phyloP scores from a whole-genome alignment of 2,113 vertebrate genomes.

The Larimichthys polyactis region DNA sequence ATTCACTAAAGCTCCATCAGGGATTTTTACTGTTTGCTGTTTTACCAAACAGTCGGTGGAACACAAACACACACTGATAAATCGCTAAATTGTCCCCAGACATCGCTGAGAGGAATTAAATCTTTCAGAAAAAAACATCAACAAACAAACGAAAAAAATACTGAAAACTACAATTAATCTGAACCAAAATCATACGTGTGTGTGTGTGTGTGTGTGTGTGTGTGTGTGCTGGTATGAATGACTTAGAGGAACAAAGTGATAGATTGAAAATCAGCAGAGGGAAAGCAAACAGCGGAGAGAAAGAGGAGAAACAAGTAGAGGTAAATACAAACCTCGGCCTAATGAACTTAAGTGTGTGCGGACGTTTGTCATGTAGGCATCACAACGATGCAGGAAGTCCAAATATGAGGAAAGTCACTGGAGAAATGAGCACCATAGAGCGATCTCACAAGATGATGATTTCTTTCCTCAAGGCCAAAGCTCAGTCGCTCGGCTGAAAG shows the following conservation, averaged over 20 bases:
- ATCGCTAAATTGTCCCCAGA: constrained; percentile 40
- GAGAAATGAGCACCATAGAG: background rate
- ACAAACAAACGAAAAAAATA: constrained; percentile 23
- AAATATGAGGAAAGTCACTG: constrained; percentile 4
- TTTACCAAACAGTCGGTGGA: constrained; percentile 19
- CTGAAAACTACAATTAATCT: constrained; percentile 40
- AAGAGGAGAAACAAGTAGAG: constrained; percentile 26
- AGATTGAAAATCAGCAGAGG: constrained; percentile 50
- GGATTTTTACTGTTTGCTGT: constrained; percentile 21
- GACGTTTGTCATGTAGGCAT: background rate
- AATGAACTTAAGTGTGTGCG: constrained; percentile 27
- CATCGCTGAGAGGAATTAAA: constrained; percentile 23
- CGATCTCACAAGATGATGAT: constrained; percentile 9
- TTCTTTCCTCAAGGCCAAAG: constrained; percentile 41
- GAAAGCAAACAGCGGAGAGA: constrained; percentile 31
- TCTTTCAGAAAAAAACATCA: constrained; percentile 35
- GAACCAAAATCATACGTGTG: constrained; percentile 17
- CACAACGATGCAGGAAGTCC: background rate
- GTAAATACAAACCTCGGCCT: constrained; percentile 15
- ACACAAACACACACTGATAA: constrained; percentile 31
- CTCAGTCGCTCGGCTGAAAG: constrained; percentile 35
- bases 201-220: constrained; percentile 19
- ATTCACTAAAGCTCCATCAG: constrained; percentile 12
- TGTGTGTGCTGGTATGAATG: constrained; percentile 12
- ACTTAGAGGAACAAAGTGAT: constrained; percentile 51